phyloP scores from a whole-genome alignment of 2,797 vertebrate species.

The Eulemur coronatus region DNA sequence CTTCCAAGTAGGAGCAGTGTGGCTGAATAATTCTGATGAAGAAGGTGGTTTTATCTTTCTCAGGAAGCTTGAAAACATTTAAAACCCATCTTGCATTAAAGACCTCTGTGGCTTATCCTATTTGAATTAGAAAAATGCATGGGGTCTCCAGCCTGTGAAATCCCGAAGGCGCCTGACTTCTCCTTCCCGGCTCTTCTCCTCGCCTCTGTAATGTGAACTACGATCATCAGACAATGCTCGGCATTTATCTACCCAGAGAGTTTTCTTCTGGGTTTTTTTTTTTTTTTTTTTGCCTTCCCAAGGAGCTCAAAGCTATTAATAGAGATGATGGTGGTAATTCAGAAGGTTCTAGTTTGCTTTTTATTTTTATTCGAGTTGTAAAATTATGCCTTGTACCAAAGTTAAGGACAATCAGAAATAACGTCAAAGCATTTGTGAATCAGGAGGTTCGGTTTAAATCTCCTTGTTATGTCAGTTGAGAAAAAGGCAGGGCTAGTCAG shows the following conservation, averaged over 20 bases:
- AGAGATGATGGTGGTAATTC: neutral
- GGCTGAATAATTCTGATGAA: constrained; percentile 1
- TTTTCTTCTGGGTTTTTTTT: neutral
- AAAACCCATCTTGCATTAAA: constrained; percentile 32
- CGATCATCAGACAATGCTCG: neutral
- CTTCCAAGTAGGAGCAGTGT: neutral
- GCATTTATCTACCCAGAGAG: neutral
- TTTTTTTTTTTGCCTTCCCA: neutral
- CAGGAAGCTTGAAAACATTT: constrained; percentile 47
- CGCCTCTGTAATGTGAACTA: neutral
- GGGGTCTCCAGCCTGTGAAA: constrained; percentile 55
- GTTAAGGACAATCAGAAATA: neutral
- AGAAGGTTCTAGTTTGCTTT: constrained; percentile 20
- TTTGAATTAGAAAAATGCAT: constrained; percentile 45
- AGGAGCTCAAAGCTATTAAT: neutral
- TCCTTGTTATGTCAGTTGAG: neutral
- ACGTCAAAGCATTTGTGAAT: neutral
- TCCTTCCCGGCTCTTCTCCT: neutral
- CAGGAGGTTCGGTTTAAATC: neutral
- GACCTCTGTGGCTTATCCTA: constrained; percentile 44
- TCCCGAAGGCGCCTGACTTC: neutral
- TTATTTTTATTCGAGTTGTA: constrained; percentile 32
- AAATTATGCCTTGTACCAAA: neutral
- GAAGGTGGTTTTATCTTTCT: constrained; percentile 1
- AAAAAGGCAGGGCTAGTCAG: neutral